A percentile compares a stretch with the other conserved stretches of the same genome.
These are phyloP conservation scores for Acronicta leporina DNA, from an alignment of 2,888 invertebrate species.

Conservation along the genomic window DNA sequence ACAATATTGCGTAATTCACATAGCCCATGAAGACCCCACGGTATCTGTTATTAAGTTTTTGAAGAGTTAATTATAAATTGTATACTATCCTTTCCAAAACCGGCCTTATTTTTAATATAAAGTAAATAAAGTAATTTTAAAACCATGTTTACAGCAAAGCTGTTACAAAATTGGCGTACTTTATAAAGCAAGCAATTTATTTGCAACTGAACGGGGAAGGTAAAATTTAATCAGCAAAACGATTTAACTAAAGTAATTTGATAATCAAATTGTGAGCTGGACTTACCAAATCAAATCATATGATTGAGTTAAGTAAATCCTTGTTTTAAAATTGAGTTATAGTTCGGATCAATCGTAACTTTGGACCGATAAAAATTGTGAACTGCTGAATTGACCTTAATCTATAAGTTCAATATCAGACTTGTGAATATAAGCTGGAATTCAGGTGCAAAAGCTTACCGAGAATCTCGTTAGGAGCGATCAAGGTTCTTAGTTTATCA, in stretches of 20 bases:
- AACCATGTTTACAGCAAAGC: conserved; percentile 18
- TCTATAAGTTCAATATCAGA: conserved; percentile 1
- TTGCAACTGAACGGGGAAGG: conserved; percentile 42
- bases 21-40: too few species aligned
- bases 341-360: conserved; percentile 33
- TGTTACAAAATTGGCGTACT: conserved; percentile 30
- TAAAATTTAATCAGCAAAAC: conserved; percentile 36
- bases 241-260: conserved; percentile 52
- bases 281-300: conserved; percentile 49
- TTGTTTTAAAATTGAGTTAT: conserved; percentile 38
- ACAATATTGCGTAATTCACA: too few species aligned
- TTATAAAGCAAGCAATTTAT: conserved; percentile 38
- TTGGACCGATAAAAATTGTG: conserved; percentile 13
- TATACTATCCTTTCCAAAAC: too few species aligned
- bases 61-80: too few species aligned
- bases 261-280: conserved; percentile 44
- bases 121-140: too few species aligned
- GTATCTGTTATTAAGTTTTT: too few species aligned
- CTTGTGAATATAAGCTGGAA: background rate
- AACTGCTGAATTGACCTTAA: conserved; percentile 10
- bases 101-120: too few species aligned
- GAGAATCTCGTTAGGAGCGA: background rate
- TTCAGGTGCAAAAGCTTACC: conserved; percentile 1
- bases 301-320: conserved; percentile 42
- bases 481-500: too few species aligned